A percentile compares a stretch with the other conserved stretches of the same genome.
These are phyloP conservation scores for Pseudochirops cupreus DNA, from an alignment of 2,797 vertebrate genomes.

Conservation along the genomic window DNA sequence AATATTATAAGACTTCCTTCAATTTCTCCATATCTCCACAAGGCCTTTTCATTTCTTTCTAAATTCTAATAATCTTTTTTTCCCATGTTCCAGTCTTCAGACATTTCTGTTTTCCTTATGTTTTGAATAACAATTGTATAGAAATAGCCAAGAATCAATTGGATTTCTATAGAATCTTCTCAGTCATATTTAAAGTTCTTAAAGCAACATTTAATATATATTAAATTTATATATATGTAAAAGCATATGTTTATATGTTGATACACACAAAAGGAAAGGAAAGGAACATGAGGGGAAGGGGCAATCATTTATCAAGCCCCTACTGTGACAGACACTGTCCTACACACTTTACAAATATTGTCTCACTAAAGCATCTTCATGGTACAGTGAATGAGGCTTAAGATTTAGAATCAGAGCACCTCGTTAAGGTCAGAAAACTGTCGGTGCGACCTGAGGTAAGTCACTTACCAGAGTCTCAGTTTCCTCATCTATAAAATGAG, in stretches of 20 bases:
- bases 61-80: not conserved
- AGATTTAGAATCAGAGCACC: not conserved
- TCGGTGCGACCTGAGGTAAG: not conserved
- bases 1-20: not conserved
- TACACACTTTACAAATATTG: not conserved
- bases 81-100: not conserved
- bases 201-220: not conserved
- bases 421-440: not conserved
- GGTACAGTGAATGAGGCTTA: not conserved
- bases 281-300: not conserved
- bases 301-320: not conserved
- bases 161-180: not conserved
- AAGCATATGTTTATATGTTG: not conserved
- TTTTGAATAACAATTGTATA: constrained; percentile 14
- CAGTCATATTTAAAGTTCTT: constrained; percentile 22
- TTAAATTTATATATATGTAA: not conserved
- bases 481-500: not conserved
- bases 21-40: not conserved
- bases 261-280: not conserved
- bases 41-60: not conserved
- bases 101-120: not conserved
- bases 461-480: not conserved
- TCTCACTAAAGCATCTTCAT: not conserved
- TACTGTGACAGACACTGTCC: not conserved
- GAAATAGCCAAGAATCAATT: not conserved